Base-by-base conservation (phyloP, 2,113 vertebrate genomes). In the Dendrocopos noguchii region DNA sequence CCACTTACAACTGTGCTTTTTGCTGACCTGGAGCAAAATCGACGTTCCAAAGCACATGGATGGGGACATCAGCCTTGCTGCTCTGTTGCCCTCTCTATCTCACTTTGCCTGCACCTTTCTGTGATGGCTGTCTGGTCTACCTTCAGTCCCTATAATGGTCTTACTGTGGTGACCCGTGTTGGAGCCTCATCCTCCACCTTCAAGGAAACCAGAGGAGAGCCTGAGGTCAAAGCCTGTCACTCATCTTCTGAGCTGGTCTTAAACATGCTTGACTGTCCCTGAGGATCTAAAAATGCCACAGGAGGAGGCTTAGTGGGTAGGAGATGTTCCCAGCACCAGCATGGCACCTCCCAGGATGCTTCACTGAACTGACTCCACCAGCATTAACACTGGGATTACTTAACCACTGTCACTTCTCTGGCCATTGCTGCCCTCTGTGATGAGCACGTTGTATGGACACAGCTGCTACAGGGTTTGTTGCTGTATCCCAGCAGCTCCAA, bases 371-470 rank as follows among this genome's bases (percentile, higher is more conserved):
- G 4, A 39, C 25, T 83, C 80, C 53, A 20, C 25, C 31, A 33
- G 63, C 4, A 1, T 57, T 56, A 46, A 21, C 0, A 1, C 31
- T 2, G 7, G 73, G 22, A 17, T 76, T 33, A 9, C 64, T 72
- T 36, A 47, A 50, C 39, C 55, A 9, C 34, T 18, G 39, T 8
- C 33, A 21, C 27, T 28, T 63, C 65, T 29, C 67, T 22, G 50
- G 46, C 31, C 67, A 17, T 21, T 6, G 1, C 63, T 55, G 24
- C 20, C 9, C 33, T 34, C 50, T 50, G 44, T 2, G 2, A 8
- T 0, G 1, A 57, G 34, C 4, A 2, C 2, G 0, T 21, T 31
- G 65, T 57, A 31, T 0, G 13, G 53, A 50, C 56, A 28, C 59
- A 11, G 75, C 53, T 64, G 39, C 61, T 18, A 1, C 10, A 3